phyloP scores from a whole-genome alignment of 1,140 invertebrate species.

The Xylocopa sonorina region DNA sequence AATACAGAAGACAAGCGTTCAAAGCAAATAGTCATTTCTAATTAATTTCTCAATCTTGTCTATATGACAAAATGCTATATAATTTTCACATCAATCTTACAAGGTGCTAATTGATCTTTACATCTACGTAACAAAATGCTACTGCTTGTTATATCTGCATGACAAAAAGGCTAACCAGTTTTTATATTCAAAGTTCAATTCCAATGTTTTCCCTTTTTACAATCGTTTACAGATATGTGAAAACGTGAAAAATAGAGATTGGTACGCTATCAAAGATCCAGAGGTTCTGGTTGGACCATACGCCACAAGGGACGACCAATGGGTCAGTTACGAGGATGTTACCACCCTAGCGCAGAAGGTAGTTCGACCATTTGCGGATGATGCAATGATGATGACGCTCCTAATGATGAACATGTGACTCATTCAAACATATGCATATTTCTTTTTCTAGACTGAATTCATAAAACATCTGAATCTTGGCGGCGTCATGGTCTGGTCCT shows the following conservation, averaged over 20 bases:
- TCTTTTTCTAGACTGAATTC: slow-evolving; percentile 75
- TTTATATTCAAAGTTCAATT: not conserved
- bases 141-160: too few relatives aligned
- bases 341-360: slow-evolving; percentile 89
- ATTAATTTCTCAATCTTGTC: not conserved
- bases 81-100: not conserved
- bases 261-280: slow-evolving; percentile 80
- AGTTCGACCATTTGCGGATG: slow-evolving; percentile 65
- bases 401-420: not conserved
- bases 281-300: slow-evolving; percentile 89
- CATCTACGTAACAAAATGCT: too few relatives aligned
- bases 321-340: slow-evolving; percentile 95
- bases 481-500: slow-evolving; percentile 93
- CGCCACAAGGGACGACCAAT: slow-evolving; percentile 90
- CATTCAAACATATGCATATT: not conserved
- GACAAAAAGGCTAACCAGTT: too few relatives aligned
- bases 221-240: slow-evolving; percentile 86
- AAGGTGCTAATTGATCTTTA: too few relatives aligned
- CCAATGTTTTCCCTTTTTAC: not conserved
- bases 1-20: not conserved
- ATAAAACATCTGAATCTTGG: slow-evolving; percentile 87
- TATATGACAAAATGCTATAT: not conserved
- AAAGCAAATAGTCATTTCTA: not conserved
- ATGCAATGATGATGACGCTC: not conserved
- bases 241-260: slow-evolving; percentile 81